Percentiles rank a stretch among this genome's conserved stretches.
Conservation (phyloP, 2,797 vertebrate species). For the Mormyrops attenuatus region DNA sequence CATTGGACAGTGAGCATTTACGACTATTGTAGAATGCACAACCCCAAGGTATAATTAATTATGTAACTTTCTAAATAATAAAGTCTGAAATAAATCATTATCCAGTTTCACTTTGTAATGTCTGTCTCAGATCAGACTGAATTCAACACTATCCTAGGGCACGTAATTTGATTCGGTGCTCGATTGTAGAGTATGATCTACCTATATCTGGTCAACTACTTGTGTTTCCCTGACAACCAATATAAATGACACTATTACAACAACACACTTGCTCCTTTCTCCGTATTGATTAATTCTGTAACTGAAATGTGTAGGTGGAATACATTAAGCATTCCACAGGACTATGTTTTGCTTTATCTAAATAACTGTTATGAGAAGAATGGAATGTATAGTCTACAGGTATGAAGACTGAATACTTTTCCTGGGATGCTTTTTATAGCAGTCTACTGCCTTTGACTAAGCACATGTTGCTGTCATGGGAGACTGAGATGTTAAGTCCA, state of each 20-base stretch:
- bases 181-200: slow-evolving; percentile 55
- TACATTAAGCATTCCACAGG: slow-evolving; percentile 27
- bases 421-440: background rate
- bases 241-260: slow-evolving; percentile 68
- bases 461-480: background rate
- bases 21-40: background rate
- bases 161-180: slow-evolving; percentile 66
- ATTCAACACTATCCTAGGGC: slow-evolving; percentile 61
- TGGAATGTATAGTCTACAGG: background rate
- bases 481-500: background rate
- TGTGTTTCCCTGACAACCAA: slow-evolving; percentile 66
- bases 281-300: slow-evolving; percentile 54
- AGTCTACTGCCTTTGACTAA: background rate
- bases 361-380: background rate
- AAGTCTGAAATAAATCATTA: background rate
- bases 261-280: slow-evolving; percentile 57
- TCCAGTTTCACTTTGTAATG: slow-evolving; percentile 18
- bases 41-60: slow-evolving; percentile 6
- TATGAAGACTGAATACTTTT: background rate
- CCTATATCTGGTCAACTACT: slow-evolving; percentile 59
- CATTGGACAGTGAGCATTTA: background rate
- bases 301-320: slow-evolving; percentile 32
- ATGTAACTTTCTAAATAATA: background rate
- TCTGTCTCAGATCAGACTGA: slow-evolving; percentile 21
- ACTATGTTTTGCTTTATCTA: background rate